Base-by-base conservation (phyloP, 1,140 invertebrate genomes). In the Pseudomyrmex concolor region DNA sequence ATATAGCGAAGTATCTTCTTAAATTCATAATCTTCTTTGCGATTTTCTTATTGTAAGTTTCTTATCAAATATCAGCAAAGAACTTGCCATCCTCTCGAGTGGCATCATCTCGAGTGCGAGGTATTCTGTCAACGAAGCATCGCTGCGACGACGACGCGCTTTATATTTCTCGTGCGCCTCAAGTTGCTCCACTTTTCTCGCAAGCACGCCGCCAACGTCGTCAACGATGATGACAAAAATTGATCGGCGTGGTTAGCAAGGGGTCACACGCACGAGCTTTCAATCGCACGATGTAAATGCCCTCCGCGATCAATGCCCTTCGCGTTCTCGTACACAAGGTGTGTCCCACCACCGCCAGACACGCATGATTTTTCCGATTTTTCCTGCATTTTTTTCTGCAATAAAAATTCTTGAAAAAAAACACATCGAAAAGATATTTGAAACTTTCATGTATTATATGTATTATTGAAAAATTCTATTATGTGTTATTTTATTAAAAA, bases 231-330 rank as follows among this genome's bases (percentile, higher is more conserved):
- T 60, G 81, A 83, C 84, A 70, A 68, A 83, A 85, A 85, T 85
- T 85, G 81, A 85, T 85, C 84, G 71, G n/a, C 55, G 54, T 54
- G 34, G 67, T 83, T 85, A 77, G 22, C 71, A 76, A 4, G 34
- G 34, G 71, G 71, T 85, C 84, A 87, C 78, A 72, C 66, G 64
- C 34, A 60, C 68, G 76, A 82, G 83, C 68, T 67, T 82, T 72
- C 66, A 84, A 84, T 84, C 74, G 68, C 66, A 72, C 82, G 45
- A 76, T 81, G 60, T 64, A 81, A 72, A 84, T 72, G 67, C 57
- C 68, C 59, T 72, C 48, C 45, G 59, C 80, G 80, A 82, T 74
- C 77, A 71, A 80, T 80, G 77, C 59, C 34, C 59, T 76, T 57
- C 59, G 50, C 43, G 64, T 76, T 9, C 43, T 68, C 64, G 54